These are phyloP conservation scores for Hartigia nigra DNA, from an alignment of 2,888 invertebrate species.

Conservation along the genomic window DNA sequence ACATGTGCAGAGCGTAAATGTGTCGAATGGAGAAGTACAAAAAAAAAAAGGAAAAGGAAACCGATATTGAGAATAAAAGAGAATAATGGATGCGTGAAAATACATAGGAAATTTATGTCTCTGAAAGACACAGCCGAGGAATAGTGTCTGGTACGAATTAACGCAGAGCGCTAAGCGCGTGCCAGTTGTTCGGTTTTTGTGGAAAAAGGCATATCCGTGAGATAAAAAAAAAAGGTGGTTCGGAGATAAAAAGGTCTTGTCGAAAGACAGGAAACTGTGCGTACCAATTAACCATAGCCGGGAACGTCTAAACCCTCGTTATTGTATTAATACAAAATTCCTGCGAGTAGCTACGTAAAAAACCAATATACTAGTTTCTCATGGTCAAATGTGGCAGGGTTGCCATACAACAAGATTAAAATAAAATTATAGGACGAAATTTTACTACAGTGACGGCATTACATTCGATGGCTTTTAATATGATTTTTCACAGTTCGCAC, in stretches of 20 bases:
- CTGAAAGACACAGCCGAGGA: background rate
- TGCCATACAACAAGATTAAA: too few species aligned
- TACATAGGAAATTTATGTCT: background rate
- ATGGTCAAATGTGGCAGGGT: background rate
- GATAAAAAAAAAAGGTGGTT: slow-evolving; percentile 20
- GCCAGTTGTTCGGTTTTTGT: slow-evolving; percentile 24
- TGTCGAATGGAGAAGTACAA: slow-evolving; percentile 6
- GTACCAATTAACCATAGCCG: slow-evolving; percentile 19
- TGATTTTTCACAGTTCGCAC: slow-evolving; percentile 37
- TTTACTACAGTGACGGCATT: background rate
- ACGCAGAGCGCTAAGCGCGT: slow-evolving; percentile 34
- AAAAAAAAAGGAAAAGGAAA: slow-evolving; percentile 6
- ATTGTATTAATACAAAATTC: too few species aligned
- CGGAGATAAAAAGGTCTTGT: slow-evolving; percentile 2
- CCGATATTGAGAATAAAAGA: background rate
- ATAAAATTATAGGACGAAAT: too few species aligned
- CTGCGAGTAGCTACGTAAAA: too few species aligned
- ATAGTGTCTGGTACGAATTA: slow-evolving; percentile 44
- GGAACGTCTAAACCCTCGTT: background rate
- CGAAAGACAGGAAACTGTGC: slow-evolving; percentile 17
- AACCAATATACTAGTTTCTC: background rate
- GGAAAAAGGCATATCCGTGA: slow-evolving; percentile 13
- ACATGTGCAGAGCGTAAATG: slow-evolving; percentile 23
- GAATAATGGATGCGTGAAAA: background rate
- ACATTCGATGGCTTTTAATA: slow-evolving; percentile 28